Percentiles rank a stretch among this genome's conserved stretches.
Conservation (phyloP, 2,888 invertebrate species). For the Sinohyriopsis cumingii region DNA sequence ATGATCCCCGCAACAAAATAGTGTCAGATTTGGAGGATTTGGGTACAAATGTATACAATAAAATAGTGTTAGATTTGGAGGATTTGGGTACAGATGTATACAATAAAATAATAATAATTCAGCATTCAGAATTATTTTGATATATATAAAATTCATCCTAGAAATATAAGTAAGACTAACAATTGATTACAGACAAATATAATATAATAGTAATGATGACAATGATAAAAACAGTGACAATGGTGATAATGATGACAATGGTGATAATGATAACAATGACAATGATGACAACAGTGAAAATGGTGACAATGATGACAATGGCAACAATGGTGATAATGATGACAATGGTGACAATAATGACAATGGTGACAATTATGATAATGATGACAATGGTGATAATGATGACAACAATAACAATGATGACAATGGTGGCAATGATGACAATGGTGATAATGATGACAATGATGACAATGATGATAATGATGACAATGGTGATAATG, state of each 20-base stretch:
- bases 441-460: constrained; percentile 11
- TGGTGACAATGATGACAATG: not conserved
- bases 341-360: too few relatives aligned
- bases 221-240: not conserved
- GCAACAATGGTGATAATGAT: not conserved
- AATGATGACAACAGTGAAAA: not conserved
- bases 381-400: constrained; percentile 6
- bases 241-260: not conserved
- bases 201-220: not conserved
- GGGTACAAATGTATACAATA: too few relatives aligned
- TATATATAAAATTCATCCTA: too few relatives aligned
- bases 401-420: constrained; percentile 4
- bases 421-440: constrained; percentile 8
- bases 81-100: too few relatives aligned
- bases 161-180: too few relatives aligned
- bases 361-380: too few relatives aligned
- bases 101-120: too few relatives aligned
- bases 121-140: too few relatives aligned
- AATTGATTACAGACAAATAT: not conserved
- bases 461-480: constrained; percentile 6
- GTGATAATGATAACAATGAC: not conserved
- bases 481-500: constrained; percentile 3
- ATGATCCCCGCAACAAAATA: too few relatives aligned
- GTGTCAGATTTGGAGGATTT: too few relatives aligned
- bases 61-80: too few relatives aligned